phyloP scores from a whole-genome alignment of 1,140 invertebrate genomes.

The Phenacoccus solenopsis region DNA sequence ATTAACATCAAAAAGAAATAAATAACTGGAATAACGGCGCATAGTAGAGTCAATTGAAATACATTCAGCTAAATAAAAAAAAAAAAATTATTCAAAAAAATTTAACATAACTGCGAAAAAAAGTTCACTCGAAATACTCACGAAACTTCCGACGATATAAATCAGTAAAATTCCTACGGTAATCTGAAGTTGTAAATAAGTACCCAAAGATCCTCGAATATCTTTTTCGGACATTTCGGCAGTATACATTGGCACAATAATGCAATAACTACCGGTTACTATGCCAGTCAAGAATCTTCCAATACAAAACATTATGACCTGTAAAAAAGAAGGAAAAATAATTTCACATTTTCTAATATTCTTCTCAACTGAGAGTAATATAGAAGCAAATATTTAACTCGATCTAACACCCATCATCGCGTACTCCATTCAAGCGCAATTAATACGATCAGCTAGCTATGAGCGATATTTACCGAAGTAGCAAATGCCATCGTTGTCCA shows the following conservation, averaged over 20 bases:
- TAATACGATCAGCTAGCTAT: too few relatives aligned
- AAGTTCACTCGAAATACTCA: conserved; percentile 27
- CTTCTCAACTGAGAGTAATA: too few relatives aligned
- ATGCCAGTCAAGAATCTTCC: conserved; percentile 62
- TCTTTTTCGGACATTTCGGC: conserved; percentile 66
- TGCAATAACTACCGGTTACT: conserved; percentile 58
- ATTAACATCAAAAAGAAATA: conserved; percentile 51
- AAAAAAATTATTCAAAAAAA: too few relatives aligned
- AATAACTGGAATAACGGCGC: conserved; percentile 49
- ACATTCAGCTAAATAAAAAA: conserved; percentile 36
- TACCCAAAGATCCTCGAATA: conserved; percentile 54
- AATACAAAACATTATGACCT: conserved; percentile 48
- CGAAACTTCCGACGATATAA: conserved; percentile 39
- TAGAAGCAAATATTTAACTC: too few relatives aligned
- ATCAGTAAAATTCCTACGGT: conserved; percentile 48
- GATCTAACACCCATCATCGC: too few relatives aligned
- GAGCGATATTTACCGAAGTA: conserved; percentile 34
- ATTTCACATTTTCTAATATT: too few relatives aligned
- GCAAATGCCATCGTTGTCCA: conserved; percentile 63
- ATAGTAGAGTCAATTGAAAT: conserved; percentile 55
- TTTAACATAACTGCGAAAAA: too few relatives aligned
- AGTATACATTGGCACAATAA: conserved; percentile 64
- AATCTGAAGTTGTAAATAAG: conserved; percentile 39
- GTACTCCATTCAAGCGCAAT: too few relatives aligned
- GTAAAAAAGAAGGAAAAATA: conserved; percentile 23